Base-by-base conservation (phyloP, 2,888 invertebrate genomes). In the Ophion ellenae region DNA sequence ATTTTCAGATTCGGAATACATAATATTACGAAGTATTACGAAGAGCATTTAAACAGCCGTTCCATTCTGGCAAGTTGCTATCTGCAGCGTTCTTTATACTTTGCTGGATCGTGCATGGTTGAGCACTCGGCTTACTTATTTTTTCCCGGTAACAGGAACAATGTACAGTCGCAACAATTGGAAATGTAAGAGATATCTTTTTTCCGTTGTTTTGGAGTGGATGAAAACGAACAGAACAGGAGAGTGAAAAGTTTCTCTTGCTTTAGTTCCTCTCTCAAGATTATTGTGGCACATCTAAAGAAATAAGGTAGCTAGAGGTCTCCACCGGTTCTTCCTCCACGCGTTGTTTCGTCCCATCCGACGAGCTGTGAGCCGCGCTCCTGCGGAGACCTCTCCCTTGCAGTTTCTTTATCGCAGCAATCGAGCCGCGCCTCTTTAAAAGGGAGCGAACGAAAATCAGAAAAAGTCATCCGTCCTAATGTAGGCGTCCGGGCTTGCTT, bases 131-230 rank as follows among this genome's bases (percentile, higher is more conserved):
- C 74, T 78, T 24, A 71, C 61, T 85, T 75, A 63, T 59, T 75
- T 83, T 79, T 64, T 57, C 70, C 61, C 24, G 67, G 59, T 61
- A 64, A 64, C 67, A 61, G 57, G 80, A 83, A 86, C 83, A 80
- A 86, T 83, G 86, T 59, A 73, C 76, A 67, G 80, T 81, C 73
- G 64, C 24, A 69, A 83, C 86, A 77, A 83, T 81, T 76, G 77
- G 74, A 83, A 80, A 71, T 76, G 73, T 63, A 74, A 76, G 20
- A n/a, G 24, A 67, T 76, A 73, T 69, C 24, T 61, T 61, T 11
- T 14, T 47, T 47, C 14, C 10, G 11, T 47, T 47, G 11, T 47
- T 64, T 78, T 53, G 28, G 79, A 74, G 80, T 76, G 45, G 70
- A 70, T 75, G 69, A 57, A 53, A 74, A 64, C 45, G 70, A 66